Evolutionary conservation across 2,113 vertebrate species (phyloP), one percentile per base, ranked within the genome.

Genomic region (Hypomesus transpacificus): DNA sequence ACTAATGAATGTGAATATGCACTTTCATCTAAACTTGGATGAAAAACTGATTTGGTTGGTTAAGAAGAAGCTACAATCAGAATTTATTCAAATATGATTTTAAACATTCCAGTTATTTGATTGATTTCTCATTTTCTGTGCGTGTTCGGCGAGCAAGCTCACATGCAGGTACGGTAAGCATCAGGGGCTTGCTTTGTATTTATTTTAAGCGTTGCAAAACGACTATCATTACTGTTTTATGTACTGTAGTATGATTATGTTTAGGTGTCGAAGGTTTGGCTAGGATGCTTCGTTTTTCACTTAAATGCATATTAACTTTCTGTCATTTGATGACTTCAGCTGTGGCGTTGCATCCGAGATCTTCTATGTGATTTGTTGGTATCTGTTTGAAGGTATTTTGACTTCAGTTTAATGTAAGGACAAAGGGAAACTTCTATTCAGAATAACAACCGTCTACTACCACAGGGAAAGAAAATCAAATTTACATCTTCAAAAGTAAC

Each of bases 291-390:
- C 64, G 80, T 80, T 84, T 83, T 82, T 85, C 80, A 83, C 80
- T 80, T 26, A 79, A 78, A 87, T 79, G 83, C 85, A 85, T 87
- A 85, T 80, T 87, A 82, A 77, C 77, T 72, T 68, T 84, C 64
- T 87, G 81, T 87, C 16, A 24, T 21, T 59, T 52, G 11, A 70
- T 85, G 77, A 84, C 83, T 83, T 83, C 86, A 88, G 88, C 87
- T 87, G 82, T 84, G 87, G 87, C 84, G 82, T 87, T 83, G 82
- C 82, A 86, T 80, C 85, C 61, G 74, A 75, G 84, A 75, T 77
- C 86, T 86, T 90, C 83, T 85, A 85, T 71, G 86, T 80, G 80
- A 82, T 82, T 84, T 81, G 79, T 85, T 85, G 84, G 68, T 83
- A 81, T 85, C 79, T 87, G 84, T 61, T 77, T 71, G 81, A 80